These are phyloP conservation scores for Trimorus sp. DNA, from an alignment of 2,888 invertebrate species.

Conservation along the genomic window DNA sequence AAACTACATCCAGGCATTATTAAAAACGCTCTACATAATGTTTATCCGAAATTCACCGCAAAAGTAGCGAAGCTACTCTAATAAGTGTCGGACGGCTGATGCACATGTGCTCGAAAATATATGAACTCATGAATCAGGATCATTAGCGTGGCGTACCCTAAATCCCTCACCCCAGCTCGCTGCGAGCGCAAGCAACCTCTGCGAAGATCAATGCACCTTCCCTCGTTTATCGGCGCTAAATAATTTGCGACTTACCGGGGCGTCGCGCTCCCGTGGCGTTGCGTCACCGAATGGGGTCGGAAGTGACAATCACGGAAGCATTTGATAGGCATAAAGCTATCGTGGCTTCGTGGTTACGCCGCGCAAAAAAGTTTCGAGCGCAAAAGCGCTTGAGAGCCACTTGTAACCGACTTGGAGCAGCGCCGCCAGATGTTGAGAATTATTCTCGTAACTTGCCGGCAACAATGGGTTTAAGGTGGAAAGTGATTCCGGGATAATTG, in stretches of 20 bases:
- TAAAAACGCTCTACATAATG: too few species aligned
- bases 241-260: constrained; percentile 64
- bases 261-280: constrained; percentile 57
- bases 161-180: constrained; percentile 49
- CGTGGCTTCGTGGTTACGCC: constrained; percentile 56
- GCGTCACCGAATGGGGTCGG: constrained; percentile 62
- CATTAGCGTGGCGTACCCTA: constrained; percentile 61
- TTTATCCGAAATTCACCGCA: constrained; percentile 4
- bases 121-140: constrained; percentile 66
- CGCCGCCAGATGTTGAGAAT: constrained; percentile 54
- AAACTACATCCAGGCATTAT: too few species aligned
- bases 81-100: constrained; percentile 44
- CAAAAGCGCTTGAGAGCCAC: constrained; percentile 48
- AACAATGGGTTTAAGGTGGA: constrained; percentile 34
- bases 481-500: constrained; percentile 35
- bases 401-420: constrained; percentile 53
- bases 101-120: constrained; percentile 61
- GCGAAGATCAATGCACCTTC: constrained; percentile 64
- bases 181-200: constrained; percentile 38
- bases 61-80: constrained; percentile 17
- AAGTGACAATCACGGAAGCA: constrained; percentile 62
- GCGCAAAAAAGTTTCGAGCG: constrained; percentile 53
- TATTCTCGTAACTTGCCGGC: constrained; percentile 44
- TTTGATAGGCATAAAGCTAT: constrained; percentile 57
- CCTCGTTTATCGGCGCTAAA: constrained; percentile 63